Base-by-base conservation (phyloP, 2,797 vertebrate genomes). In the Scolopax rusticola region DNA sequence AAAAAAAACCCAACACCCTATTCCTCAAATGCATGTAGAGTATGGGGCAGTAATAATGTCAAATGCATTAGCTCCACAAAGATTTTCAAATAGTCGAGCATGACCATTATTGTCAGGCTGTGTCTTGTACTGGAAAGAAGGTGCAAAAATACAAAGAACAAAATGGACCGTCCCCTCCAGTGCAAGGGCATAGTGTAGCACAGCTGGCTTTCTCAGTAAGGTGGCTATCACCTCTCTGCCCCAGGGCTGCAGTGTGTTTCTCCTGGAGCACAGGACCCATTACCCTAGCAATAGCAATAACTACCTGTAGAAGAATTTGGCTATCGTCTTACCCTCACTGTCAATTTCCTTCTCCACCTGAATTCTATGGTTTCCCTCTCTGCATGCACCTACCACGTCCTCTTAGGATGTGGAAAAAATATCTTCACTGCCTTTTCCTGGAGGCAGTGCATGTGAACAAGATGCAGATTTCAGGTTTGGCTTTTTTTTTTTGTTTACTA, bases 41-140 rank as follows among this genome's bases (percentile, higher is more conserved):
- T 38, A 25, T 2, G 4, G 2, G 6, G 4, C 6, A 6, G n/a
- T 12, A 15, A 28, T 28, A 40, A 61, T 61, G 11, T 51, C 15
- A 21, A 41, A 87, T 61, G 4, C 33, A n/a, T 48, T 48, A 67
- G 20, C 17, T 30, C 19, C 14, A 18, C 28, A 45, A 61, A 47
- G 17, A 47, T 65, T 27, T 78, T 57, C 24, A 43, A 40, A 45
- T 18, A 70, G 14, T 8, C 6, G 5, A 65, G 18, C 20, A 8
- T 1, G 36, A 18, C 19, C 21, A 2, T 48, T 68, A 5, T 9
- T 50, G 11, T 57, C 41, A 63, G 80, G 20, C 14, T 0, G 0
- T 48, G 30, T 41, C 40, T 54, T 41, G 33, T 36, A 24, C 65
- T 43, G 54, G 51, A 47, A 65, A 45, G 48, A 50, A 53, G 30